Conservation (phyloP, 2,113 vertebrate genomes). For the Neogobius melanostomus region DNA sequence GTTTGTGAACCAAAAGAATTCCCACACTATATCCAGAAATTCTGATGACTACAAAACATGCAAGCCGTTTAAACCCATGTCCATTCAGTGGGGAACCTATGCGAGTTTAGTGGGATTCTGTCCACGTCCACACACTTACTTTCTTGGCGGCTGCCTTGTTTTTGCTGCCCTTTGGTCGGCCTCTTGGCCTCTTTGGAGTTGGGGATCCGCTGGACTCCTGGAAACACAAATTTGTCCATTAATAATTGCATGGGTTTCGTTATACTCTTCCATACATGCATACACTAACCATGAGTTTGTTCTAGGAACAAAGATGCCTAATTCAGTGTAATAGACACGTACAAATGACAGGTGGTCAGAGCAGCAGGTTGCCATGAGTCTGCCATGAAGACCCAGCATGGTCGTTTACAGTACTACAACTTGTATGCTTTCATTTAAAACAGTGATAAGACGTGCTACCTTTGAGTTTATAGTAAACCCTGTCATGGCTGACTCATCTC, state of each 20-base stretch:
- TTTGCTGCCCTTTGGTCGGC: slow-evolving; percentile 95
- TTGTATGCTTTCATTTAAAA: background rate
- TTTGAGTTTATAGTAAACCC: slow-evolving; percentile 14
- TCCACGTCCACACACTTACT: slow-evolving; percentile 70
- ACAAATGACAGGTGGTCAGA: slow-evolving; percentile 61
- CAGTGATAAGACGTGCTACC: slow-evolving; percentile 2
- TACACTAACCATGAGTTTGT: background rate
- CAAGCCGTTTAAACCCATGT: background rate
- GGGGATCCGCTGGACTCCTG: slow-evolving; percentile 93
- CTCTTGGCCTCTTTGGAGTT: slow-evolving; percentile 90
- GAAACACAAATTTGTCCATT: slow-evolving; percentile 20
- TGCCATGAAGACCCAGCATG: slow-evolving; percentile 18
- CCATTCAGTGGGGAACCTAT: no score
- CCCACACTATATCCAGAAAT: slow-evolving; percentile 46
- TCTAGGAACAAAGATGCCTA: slow-evolving; percentile 33
- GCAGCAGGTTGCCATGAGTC: slow-evolving; percentile 41
- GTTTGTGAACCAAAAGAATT: slow-evolving; percentile 35
- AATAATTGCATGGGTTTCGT: background rate
- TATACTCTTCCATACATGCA: background rate
- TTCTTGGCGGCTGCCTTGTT: slow-evolving; percentile 87
- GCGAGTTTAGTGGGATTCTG: no score
- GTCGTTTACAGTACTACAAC: background rate
- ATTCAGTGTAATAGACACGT: slow-evolving; percentile 42
- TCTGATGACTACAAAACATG: slow-evolving; percentile 46
- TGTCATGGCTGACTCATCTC: slow-evolving; percentile 39